Evolutionary conservation across 2,797 vertebrate genomes (phyloP).

Genomic region (Dryobates pubescens): DNA sequence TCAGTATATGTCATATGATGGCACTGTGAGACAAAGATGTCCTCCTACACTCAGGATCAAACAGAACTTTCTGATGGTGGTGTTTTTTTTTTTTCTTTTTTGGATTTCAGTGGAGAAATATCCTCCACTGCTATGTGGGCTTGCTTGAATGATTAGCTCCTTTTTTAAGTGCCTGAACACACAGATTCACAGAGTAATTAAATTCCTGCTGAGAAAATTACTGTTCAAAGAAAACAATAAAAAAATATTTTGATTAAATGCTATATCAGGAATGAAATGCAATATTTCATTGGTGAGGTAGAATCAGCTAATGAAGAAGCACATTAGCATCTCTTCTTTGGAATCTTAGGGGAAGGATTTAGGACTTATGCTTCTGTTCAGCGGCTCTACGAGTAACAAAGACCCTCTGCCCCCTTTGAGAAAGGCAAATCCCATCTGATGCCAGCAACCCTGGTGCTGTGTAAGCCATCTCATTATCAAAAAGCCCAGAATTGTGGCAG

Average conservation of each 20-base stretch:
- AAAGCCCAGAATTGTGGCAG: too few species aligned
- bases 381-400: not conserved
- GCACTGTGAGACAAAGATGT: slow-evolving; percentile 61
- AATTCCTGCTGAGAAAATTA: slow-evolving; percentile 47
- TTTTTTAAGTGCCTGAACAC: slow-evolving; percentile 27
- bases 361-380: not conserved
- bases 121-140: slow-evolving; percentile 44
- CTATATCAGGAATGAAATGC: not conserved
- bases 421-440: too few species aligned
- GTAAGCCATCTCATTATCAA: too few species aligned
- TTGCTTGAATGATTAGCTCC: slow-evolving; percentile 44
- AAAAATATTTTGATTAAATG: slow-evolving; percentile 10
- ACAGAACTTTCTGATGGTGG: not conserved
- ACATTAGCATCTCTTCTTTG: not conserved
- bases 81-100: not conserved
- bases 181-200: slow-evolving; percentile 51
- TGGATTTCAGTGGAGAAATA: slow-evolving; percentile 36
- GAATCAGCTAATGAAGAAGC: not conserved
- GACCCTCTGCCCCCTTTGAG: too few species aligned
- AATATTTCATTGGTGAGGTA: slow-evolving; percentile 3
- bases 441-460: too few species aligned
- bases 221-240: slow-evolving; percentile 44
- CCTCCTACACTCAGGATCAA: slow-evolving; percentile 56
- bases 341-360: not conserved
- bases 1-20: slow-evolving; percentile 61